Evolutionary conservation across 2,113 vertebrate species (phyloP).

Genomic region (Gavialis gangeticus): DNA sequence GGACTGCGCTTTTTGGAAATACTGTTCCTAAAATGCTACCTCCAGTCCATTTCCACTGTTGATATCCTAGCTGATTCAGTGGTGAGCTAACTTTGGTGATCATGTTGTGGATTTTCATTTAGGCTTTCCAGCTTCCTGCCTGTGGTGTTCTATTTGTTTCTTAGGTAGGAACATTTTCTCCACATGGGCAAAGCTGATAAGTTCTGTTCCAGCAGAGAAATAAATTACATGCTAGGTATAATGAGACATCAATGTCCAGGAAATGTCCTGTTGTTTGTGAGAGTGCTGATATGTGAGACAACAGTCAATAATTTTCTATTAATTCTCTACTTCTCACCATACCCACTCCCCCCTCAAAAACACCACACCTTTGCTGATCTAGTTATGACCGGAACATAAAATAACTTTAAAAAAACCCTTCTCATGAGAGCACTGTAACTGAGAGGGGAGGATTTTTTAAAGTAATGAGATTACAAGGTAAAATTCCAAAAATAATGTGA

Average conservation of each 20-base stretch:
- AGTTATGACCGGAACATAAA: neutral
- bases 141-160: slow-evolving; percentile 78
- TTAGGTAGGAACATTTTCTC: slow-evolving; percentile 77
- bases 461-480: neutral
- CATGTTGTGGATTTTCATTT: slow-evolving; percentile 73
- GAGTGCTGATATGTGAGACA: slow-evolving; percentile 52
- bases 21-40: neutral
- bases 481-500: neutral
- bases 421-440: too few relatives aligned
- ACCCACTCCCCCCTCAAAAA: neutral
- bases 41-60: neutral
- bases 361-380: slow-evolving; percentile 36
- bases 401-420: neutral
- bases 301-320: slow-evolving; percentile 77
- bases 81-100: slow-evolving; percentile 34
- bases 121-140: slow-evolving; percentile 76
- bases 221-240: slow-evolving; percentile 82
- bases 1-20: neutral
- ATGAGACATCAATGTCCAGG: slow-evolving; percentile 79
- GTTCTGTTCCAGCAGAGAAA: slow-evolving; percentile 81
- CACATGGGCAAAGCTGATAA: slow-evolving; percentile 81
- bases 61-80: slow-evolving; percentile 21
- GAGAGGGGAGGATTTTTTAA: neutral
- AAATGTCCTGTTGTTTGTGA: slow-evolving; percentile 73
- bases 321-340: slow-evolving; percentile 70